Base-by-base conservation (phyloP, 2,888 invertebrate genomes). In the Drosophila mulleri region DNA sequence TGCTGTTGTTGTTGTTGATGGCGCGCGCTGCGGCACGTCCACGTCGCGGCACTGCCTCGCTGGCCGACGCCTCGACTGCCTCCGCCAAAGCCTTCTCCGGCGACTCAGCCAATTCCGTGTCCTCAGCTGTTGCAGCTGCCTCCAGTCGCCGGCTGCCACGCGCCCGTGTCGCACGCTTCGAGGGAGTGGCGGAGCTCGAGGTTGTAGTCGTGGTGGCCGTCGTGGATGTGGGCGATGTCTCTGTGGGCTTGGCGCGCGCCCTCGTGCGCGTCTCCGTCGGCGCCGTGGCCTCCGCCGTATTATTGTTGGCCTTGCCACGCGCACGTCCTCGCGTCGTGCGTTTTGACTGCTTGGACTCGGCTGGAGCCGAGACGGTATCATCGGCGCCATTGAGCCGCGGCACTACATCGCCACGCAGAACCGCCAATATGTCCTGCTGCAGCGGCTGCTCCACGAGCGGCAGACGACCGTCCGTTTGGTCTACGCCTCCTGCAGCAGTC, bases 401-500 rank as follows among this genome's bases (percentile, higher is more conserved):
- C 45, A 63, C 56, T 2, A 76, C 72, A 32, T 91, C 92, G 3
- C 91, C 84, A 0, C 91, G 90, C 29, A 93, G 68, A 32, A 93
- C 91, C 6, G 92, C 91, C 16, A 93, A 60, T 26, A 93, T 93
- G 60, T 93, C 92, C 62, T 75, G 80, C 41, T 79, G 63, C 14
- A 75, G 75, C 32, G 69, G 60, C 42, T 74, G 52, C 18, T 66
- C 75, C 9, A 61, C 29, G 50, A 57, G 57, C 35, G 57, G 11
- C 16, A 32, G 32, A 20, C 26, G 58, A 14, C 47, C 6, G 8
- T 48, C 59, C 16, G 39, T 14, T 16, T 54, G 54, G 14, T 26
- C 54, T 23, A 26, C 48, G 39, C 67, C 57, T 72, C n/a, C 14
- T 4, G 23, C 16, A 2, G 39, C 6, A 6, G 23, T 26, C 37